Evolutionary conservation across 35 echinoderm and acorn worm genomes (phyloP), one percentile per base, ranked within the genome.

Genomic region (Amphiura filiformis): DNA sequence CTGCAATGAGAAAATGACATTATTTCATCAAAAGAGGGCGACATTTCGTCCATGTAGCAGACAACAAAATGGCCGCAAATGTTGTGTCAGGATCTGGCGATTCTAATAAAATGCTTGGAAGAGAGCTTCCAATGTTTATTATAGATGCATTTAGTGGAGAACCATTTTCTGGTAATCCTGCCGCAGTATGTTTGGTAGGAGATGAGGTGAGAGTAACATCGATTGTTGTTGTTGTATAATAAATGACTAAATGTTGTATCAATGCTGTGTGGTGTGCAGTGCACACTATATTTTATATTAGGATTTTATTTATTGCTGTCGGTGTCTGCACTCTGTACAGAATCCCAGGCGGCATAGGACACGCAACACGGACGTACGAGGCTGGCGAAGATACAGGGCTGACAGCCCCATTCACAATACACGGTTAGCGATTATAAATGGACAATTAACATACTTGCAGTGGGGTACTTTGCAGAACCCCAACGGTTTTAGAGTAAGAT

Each of bases 121-220:
- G 56, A 61, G 83, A 33, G 56, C 34, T 90, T 22, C 93, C 89
- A 34, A 34, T 95, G 34, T 88, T 84, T 22, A 95, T 89, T 0
- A 84, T 95, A 5, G 93, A 91, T 88, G 93, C 93, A 36, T 95
- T 95, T 81, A 87, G 89, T 37, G 80, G 76, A 36, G 75, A 34
- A 70, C 85, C 93, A 11, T 91, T 95, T 75, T 61, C 85, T 39
- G 93, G 93, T 44, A 91, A 95, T 84, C 82, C 93, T 80, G 93
- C 93, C 9, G 93, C 93, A 30, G 89, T 95, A 18, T 95, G 93
- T 79, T 47, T 86, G 14, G 31, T 92, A 86, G 77, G 84, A 65
- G 78, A 75, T 33, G 83, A 64, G 35, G n/a, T 36, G 32, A 61
- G 23, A 47, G 15, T 49, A n/a, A 23, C n/a, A 84, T 23, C 31